Conservation (phyloP, 2,888 invertebrate species). For the Mantis religiosa region DNA sequence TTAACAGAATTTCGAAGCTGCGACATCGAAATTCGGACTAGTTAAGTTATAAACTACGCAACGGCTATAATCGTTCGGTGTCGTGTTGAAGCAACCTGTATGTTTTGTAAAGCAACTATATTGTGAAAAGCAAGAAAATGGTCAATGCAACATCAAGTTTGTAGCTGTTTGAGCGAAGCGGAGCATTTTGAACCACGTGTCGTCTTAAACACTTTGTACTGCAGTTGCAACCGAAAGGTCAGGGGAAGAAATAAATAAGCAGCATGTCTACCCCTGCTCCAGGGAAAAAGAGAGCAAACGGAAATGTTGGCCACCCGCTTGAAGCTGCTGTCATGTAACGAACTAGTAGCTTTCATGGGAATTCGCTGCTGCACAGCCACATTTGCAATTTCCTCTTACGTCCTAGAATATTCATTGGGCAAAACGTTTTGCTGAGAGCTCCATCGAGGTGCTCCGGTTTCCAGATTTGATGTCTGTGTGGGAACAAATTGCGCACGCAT, state of each 20-base stretch:
- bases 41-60: no score
- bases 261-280: neutral
- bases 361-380: neutral
- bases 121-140: no score
- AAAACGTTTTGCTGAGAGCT: neutral
- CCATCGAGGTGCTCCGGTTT: neutral
- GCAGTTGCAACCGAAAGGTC: no score
- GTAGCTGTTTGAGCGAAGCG: no score
- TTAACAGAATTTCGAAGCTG: no score
- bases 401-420: neutral
- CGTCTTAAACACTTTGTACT: no score
- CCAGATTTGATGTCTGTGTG: neutral
- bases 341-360: neutral
- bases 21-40: no score
- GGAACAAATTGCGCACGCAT: neutral
- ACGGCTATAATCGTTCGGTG: no score
- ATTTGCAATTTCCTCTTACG: neutral
- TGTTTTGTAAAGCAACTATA: no score
- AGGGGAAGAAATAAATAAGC: neutral
- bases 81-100: no score
- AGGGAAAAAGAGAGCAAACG: neutral
- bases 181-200: no score
- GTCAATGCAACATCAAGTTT: no score
- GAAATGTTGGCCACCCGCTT: neutral
- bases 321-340: neutral